Base-by-base conservation (phyloP, 2,113 vertebrate genomes). In the Polypterus bichir region DNA sequence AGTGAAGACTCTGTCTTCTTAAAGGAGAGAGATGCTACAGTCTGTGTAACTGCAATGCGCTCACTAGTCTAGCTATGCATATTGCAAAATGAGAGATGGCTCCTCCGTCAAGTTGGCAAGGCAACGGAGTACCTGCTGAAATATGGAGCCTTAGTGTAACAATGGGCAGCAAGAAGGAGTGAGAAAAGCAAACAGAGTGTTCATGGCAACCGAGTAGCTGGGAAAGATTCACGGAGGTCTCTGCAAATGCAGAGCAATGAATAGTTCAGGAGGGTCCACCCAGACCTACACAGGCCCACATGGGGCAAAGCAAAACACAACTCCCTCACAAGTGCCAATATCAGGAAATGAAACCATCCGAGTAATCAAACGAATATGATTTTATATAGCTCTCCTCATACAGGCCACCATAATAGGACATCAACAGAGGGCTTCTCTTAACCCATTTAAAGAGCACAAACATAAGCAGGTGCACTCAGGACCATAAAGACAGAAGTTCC, bases 161-260 rank as follows among this genome's bases (percentile, higher is more conserved):
- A 75, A 76, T 75, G 74, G 78, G 74, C 80, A 81, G 83, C 76
- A 77, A 75, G 72, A 73, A 76, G 77, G 80, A 75, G 75, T 88
- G 85, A 82, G 85, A 86, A 86, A 83, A 80, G 77, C 84, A 85
- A 86, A 86, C 80, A 85, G 70, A 74, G 81, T 84, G 76, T 71
- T 84, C 74, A 85, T 88, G 76, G 81, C 62, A 71, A 86, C 74
- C 11, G 54, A 71, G 71, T 62, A 56, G 53, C 69, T 68, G 68
- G 74, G 66, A 75, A 83, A 79, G 72, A 69, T 68, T 79, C 65
- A 68, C 49, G 61, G 69, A 66, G 64, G 57, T 48, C 59, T 27
- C 27, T 27, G 27, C 27, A 27, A 27, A 51, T 51, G 49, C 9
- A 9, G 49, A 9, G 49, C 9, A 51, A 51, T 27, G 27, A 27